phyloP scores from a whole-genome alignment of 2,888 invertebrate genomes.

The Drosophila meridiana region DNA sequence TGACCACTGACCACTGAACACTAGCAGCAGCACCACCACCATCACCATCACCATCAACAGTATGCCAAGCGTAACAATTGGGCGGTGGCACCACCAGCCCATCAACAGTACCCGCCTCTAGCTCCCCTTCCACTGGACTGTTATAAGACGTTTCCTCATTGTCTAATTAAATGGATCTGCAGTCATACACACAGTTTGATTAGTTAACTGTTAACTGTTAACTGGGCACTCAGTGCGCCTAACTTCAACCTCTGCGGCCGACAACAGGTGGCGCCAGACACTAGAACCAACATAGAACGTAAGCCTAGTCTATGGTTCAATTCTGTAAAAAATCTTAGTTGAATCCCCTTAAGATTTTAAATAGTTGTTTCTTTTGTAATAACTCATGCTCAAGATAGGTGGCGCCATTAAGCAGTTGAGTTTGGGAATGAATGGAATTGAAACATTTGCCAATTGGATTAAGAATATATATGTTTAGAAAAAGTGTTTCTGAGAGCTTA shows the following conservation, averaged over 20 bases:
- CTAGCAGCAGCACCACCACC: neutral
- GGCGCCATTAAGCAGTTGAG: neutral
- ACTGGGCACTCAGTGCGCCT: conserved; percentile 18
- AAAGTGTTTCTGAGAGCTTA: too few relatives aligned
- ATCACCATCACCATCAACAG: conserved; percentile 3
- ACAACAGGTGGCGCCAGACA: conserved; percentile 19
- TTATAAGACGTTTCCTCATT: conserved; percentile 55
- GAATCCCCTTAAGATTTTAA: neutral
- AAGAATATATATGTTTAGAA: too few relatives aligned
- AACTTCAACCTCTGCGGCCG: conserved; percentile 12
- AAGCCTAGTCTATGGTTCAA: neutral
- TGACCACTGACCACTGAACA: conserved; percentile 2
- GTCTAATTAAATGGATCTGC: conserved; percentile 75
- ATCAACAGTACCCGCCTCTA: conserved; percentile 2
- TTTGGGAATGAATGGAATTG: neutral
- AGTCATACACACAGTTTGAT: conserved; percentile 65
- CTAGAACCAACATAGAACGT: neutral
- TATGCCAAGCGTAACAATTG: conserved; percentile 57
- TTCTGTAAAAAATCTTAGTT: neutral
- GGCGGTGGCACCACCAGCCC: conserved; percentile 45
- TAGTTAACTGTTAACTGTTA: conserved; percentile 68
- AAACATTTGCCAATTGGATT: too few relatives aligned
- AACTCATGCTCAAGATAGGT: neutral
- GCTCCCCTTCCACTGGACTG: neutral
- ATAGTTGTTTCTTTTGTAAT: neutral